Conservation (phyloP, 2,888 invertebrate species). For the Poecilobothrus nobilitatus region DNA sequence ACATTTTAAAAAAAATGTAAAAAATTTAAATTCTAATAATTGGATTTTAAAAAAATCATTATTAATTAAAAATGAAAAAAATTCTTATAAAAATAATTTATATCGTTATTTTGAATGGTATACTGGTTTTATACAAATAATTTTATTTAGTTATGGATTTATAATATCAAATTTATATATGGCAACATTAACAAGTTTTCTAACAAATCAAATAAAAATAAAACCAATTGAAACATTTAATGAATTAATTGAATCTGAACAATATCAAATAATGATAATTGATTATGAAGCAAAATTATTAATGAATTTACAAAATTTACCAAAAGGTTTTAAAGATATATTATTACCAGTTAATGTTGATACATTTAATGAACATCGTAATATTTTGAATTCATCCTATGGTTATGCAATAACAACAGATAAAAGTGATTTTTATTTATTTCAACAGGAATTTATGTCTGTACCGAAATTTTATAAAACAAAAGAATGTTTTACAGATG, state of each 20-base stretch:
- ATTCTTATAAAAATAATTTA: not conserved
- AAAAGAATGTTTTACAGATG: slow-evolving; percentile 26
- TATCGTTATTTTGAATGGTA: slow-evolving; percentile 19
- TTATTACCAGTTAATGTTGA: slow-evolving; percentile 22
- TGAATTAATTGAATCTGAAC: slow-evolving; percentile 23
- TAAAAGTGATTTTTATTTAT: slow-evolving; percentile 26
- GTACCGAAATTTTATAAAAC: slow-evolving; percentile 25
- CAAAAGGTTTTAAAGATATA: slow-evolving; percentile 22
- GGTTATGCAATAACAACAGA: slow-evolving; percentile 27
- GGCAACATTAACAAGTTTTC: slow-evolving; percentile 29
- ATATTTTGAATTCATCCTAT: slow-evolving; percentile 16
- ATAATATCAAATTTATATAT: slow-evolving; percentile 30
- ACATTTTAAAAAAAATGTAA: too few relatives aligned
- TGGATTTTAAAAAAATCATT: too few relatives aligned
- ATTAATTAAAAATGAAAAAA: too few relatives aligned
- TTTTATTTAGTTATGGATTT: slow-evolving; percentile 27
- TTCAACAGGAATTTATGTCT: slow-evolving; percentile 27
- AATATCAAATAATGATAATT: slow-evolving; percentile 21
- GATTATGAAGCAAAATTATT: slow-evolving; percentile 28
- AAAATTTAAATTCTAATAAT: too few relatives aligned
- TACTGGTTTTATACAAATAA: slow-evolving; percentile 20
- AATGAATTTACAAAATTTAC: slow-evolving; percentile 25
- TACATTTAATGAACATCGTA: slow-evolving; percentile 17
- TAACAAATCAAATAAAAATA: slow-evolving; percentile 27
- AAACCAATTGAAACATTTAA: slow-evolving; percentile 24